phyloP scores from a whole-genome alignment of 2,888 invertebrate genomes.

The Cyaniris semiargus region DNA sequence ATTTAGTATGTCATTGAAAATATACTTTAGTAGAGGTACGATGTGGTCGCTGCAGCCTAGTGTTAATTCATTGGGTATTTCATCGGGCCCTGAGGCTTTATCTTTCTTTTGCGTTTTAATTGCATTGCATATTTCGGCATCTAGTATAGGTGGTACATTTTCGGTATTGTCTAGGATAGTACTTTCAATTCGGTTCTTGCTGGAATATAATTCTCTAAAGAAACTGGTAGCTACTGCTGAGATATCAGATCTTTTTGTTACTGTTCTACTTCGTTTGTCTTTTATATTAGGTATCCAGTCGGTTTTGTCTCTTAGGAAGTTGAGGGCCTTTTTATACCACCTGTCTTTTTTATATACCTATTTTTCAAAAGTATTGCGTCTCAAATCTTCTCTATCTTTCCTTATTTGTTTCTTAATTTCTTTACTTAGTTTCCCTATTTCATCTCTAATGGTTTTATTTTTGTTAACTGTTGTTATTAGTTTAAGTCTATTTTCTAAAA shows the following conservation, averaged over 20 bases:
- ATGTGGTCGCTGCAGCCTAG: not conserved
- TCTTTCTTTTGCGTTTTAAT: slow-evolving; percentile 35
- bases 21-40: too few relatives aligned
- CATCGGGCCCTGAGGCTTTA: slow-evolving; percentile 34
- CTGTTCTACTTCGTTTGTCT: slow-evolving; percentile 25
- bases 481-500: slow-evolving; percentile 28
- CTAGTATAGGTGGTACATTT: slow-evolving; percentile 26
- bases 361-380: slow-evolving; percentile 34
- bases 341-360: slow-evolving; percentile 32
- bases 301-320: slow-evolving; percentile 30
- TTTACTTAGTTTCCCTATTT: slow-evolving; percentile 37
- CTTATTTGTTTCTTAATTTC: slow-evolving; percentile 32
- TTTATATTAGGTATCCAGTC: slow-evolving; percentile 36
- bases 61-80: too few relatives aligned
- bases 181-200: slow-evolving; percentile 2
- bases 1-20: too few relatives aligned
- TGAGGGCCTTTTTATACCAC: slow-evolving; percentile 36
- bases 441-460: slow-evolving; percentile 27
- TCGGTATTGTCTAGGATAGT: slow-evolving; percentile 23
- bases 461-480: slow-evolving; percentile 30
- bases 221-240: slow-evolving; percentile 33
- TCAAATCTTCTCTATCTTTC: slow-evolving; percentile 32
- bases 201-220: slow-evolving; percentile 31
- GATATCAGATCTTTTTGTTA: slow-evolving; percentile 36
- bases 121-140: slow-evolving; percentile 31